Conservation (phyloP, 2,888 invertebrate genomes). For the Leucophenga maculata region DNA sequence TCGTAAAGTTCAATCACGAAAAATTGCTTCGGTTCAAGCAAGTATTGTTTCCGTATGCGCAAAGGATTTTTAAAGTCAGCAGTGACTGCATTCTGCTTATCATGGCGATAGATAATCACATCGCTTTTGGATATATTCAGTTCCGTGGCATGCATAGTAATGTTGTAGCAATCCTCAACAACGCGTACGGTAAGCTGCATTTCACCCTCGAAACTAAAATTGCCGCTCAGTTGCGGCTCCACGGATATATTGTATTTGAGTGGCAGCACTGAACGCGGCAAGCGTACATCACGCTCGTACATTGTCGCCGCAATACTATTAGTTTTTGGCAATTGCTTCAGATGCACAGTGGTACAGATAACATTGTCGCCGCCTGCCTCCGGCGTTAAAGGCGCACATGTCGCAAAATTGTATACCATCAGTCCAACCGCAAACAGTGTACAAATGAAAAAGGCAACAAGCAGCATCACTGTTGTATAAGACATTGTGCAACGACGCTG, state of each 20-base stretch:
- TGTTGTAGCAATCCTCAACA: constrained; percentile 74
- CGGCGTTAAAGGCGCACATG: constrained; percentile 74
- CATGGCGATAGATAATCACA: constrained; percentile 72
- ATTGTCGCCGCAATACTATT: constrained; percentile 44
- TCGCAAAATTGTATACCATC: constrained; percentile 83
- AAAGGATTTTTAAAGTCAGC: constrained; percentile 25
- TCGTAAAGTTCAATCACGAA: constrained; percentile 78
- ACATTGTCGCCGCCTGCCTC: constrained; percentile 60
- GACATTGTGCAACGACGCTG: constrained; percentile 77
- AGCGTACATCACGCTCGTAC: constrained; percentile 77
- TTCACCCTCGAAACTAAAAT: constrained; percentile 85
- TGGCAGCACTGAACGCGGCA: constrained; percentile 80
- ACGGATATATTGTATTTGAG: constrained; percentile 80
- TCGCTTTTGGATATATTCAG: constrained; percentile 77
- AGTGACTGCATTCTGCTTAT: constrained; percentile 30
- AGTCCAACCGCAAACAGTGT: constrained; percentile 81
- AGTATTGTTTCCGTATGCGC: constrained; percentile 23
- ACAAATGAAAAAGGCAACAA: constrained; percentile 78
- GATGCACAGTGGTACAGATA: constrained; percentile 59
- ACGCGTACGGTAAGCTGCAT: constrained; percentile 78
- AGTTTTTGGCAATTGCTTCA: constrained; percentile 48
- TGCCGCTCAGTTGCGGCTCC: constrained; percentile 83
- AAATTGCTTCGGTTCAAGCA: constrained; percentile 76
- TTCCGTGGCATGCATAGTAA: constrained; percentile 84
- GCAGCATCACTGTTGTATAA: constrained; percentile 77